Base-by-base conservation (phyloP, 1,140 invertebrate species). In the Drosophila teissieri region DNA sequence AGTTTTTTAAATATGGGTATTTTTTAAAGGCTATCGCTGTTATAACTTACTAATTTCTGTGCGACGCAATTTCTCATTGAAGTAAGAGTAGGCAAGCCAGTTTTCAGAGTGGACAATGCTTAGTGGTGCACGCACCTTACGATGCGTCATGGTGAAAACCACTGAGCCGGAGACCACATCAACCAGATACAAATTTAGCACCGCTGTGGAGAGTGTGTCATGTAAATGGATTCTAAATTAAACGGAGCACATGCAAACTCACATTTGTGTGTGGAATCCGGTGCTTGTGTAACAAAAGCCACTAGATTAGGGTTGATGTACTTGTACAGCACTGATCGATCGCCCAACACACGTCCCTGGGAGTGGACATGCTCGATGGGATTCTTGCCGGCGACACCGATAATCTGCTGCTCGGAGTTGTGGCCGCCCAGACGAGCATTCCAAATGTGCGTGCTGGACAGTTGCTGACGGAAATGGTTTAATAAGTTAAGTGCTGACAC, bases 231-330 rank as follows among this genome's bases (percentile, higher is more conserved):
- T 15, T 49, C 1, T 3, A 54, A 8, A 37, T n/a, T n/a, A 45
- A n/a, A 15, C n/a, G 11, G 19, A 10, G 12, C 1, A 2, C 31
- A 58, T 61, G 15, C 7, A 39, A 14, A 70, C 67, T 94, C 93
- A 96, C 96, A 94, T 94, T 96, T 96, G 85, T 97, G 95, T 46
- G 94, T 92, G 53, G 94, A 94, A 93, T 98, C 96, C 42, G 94
- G 94, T 46, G 95, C 96, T 92, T 97, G 94, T 0, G 97, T 96
- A 8, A 97, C 94, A 73, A 99, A 94, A 24, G 96, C 97, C 45
- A 98, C 95, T 63, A 99, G 93, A 94, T 99, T 99, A 22, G 99
- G 99, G 94, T 99, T 99, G 49, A 98, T 95, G 92, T 99, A 99
- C 92, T 99, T 99, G 93, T 99, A 99, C 17, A 99, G 94, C 42